Base-by-base conservation (phyloP, 2,888 invertebrate species). In the Dynastes hyllus region DNA sequence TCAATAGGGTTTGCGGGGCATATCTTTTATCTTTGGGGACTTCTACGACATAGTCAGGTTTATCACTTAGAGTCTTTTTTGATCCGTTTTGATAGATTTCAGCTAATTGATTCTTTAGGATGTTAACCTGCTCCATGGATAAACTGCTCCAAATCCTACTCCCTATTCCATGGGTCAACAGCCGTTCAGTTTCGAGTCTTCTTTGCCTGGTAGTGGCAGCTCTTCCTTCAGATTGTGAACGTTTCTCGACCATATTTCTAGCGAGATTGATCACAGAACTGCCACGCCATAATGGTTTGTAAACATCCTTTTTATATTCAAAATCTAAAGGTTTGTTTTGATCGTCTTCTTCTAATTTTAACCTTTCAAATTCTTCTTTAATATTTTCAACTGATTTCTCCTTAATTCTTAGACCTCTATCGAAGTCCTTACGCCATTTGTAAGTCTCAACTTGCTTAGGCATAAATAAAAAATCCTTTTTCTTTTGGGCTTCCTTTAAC, bases 341-440 rank as follows among this genome's bases (percentile, higher is more conserved):
- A 92, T 89, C 51, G 87, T 89, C 55, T 90, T 87, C 83, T 83
- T 91, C 91, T 13, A 90, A 89, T 70, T 92, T 90, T 78, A 93
- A 89, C 85, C 92, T 93, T 85, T 93, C 93, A 84, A 96, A 95
- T 84, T 94, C 93, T 81, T 94, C 94, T 84, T 94, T 93, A 9
- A 97, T 91, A 88, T 97, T 95, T 87, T 96, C 95, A 0, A 97
- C 96, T 0, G 97, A 97, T 86, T 95, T 95, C 87, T 97, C 96
- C 87, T 95, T 96, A 55, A 93, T 92, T 84, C 94, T 91, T 53
- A 98, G 89, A 0, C 96, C 95, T 81, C 94, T 91, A 85, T 97
- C 97, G 37, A 90, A 90, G 77, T 94, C 93, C 50, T 92, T 92
- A 81, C 92, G 93, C 97, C 97, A 97, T 81, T 93, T 92, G 66